A percentile compares a stretch with the other conserved stretches of the same genome.
These are phyloP conservation scores for Petroica traversi DNA, from an alignment of 2,113 vertebrate genomes.

Conservation along the genomic window DNA sequence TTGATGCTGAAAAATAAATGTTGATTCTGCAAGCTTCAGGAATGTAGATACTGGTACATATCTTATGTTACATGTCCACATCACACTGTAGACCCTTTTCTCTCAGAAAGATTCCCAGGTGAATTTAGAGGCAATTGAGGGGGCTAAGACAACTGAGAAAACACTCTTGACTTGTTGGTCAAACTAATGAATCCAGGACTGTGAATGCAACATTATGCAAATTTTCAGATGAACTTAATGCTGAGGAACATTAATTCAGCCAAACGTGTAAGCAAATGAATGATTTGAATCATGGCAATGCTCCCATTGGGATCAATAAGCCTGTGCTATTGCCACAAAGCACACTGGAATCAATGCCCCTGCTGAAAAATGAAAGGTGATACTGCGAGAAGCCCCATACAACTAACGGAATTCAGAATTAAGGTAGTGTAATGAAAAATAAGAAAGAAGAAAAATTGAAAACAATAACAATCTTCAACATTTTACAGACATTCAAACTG, in stretches of 20 bases:
- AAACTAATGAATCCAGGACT: neutral
- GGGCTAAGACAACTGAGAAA: neutral
- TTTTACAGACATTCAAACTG: neutral
- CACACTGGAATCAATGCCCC: neutral
- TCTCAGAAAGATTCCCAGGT: neutral
- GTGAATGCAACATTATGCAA: neutral
- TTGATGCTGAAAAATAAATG: neutral
- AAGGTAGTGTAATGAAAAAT: neutral
- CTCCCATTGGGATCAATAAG: neutral
- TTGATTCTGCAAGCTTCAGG: neutral
- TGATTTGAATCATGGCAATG: neutral
- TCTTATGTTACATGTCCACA: neutral
- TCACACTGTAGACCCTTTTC: neutral
- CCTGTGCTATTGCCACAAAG: neutral
- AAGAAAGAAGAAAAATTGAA: neutral
- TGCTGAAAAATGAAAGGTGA: neutral
- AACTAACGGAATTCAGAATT: neutral
- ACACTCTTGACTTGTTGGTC: neutral
- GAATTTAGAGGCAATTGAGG: neutral
- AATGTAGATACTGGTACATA: neutral
- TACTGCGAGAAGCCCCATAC: neutral
- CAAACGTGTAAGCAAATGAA: neutral
- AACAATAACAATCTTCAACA: neutral
- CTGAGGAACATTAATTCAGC: neutral
- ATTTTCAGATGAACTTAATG: neutral